Evolutionary conservation across 2,797 vertebrate species (phyloP).

Genomic region (Threskiornis aethiopicus): DNA sequence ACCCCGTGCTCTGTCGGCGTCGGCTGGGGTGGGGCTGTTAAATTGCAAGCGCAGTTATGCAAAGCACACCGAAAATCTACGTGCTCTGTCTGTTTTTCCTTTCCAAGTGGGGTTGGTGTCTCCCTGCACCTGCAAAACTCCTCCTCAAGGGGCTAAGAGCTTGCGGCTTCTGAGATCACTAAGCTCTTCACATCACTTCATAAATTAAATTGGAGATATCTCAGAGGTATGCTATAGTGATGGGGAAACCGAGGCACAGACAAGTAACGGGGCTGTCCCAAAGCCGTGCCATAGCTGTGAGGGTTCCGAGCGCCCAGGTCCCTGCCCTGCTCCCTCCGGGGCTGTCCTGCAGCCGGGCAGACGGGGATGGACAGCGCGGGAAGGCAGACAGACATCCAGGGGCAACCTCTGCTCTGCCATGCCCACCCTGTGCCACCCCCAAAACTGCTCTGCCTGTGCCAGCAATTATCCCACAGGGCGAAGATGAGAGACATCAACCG

Average conservation of each 20-base stretch:
- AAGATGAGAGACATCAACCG: fast-evolving
- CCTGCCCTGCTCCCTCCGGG: neutral
- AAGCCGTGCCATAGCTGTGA: neutral
- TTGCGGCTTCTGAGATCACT: fast-evolving
- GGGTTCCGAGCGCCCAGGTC: fast-evolving
- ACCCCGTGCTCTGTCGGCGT: fast-evolving
- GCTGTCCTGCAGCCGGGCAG: neutral
- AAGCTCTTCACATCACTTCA: fast-evolving
- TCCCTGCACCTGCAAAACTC: fast-evolving
- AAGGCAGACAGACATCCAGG: neutral
- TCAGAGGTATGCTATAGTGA: fast-evolving
- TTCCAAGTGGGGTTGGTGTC: fast-evolving
- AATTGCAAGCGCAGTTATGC: fast-evolving
- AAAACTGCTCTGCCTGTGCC: neutral
- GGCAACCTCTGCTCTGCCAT: neutral
- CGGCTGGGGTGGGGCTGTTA: fast-evolving
- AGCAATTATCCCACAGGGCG: fast-evolving
- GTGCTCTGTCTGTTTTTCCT: fast-evolving
- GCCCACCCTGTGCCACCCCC: neutral
- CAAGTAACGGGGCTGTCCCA: neutral
- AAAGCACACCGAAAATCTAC: fast-evolving
- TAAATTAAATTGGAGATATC: no score
- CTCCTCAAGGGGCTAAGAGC: fast-evolving
- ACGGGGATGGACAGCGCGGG: fast-evolving
- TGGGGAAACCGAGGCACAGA: neutral